Evolutionary conservation across 2,113 vertebrate genomes (phyloP).

Genomic region (Dissostichus mawsoni): DNA sequence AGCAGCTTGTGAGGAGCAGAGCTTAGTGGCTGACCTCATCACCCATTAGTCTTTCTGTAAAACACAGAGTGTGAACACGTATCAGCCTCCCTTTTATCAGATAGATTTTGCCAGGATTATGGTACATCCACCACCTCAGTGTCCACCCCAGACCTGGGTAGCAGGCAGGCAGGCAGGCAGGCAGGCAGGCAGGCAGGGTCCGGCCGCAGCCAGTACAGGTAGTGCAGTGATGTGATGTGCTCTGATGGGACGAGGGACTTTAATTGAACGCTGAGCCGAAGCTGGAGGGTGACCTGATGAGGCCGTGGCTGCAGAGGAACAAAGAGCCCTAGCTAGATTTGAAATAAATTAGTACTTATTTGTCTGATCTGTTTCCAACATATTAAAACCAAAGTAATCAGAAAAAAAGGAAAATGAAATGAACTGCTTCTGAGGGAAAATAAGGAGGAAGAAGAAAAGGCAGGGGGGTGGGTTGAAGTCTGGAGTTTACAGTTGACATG

Average conservation of each 20-base stretch:
- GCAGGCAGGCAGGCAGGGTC: neutral
- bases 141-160: slow-evolving; percentile 24
- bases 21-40: slow-evolving; percentile 22
- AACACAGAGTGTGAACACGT: neutral
- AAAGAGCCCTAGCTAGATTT: slow-evolving; percentile 64
- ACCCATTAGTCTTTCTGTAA: slow-evolving; percentile 16
- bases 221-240: slow-evolving; percentile 76
- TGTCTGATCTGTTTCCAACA: slow-evolving; percentile 72
- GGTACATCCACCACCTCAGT: slow-evolving; percentile 15
- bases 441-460: slow-evolving; percentile 28
- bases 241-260: slow-evolving; percentile 76
- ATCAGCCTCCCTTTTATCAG: neutral
- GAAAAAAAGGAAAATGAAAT: slow-evolving; percentile 50
- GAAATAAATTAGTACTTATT: slow-evolving; percentile 77
- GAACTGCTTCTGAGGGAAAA: slow-evolving; percentile 50
- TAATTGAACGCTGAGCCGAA: slow-evolving; percentile 74
- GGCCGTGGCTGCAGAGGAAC: slow-evolving; percentile 50
- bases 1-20: slow-evolving; percentile 70
- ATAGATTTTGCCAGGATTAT: slow-evolving; percentile 6
- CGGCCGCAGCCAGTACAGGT: slow-evolving; percentile 58
- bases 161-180: slow-evolving; percentile 19
- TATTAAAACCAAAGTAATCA: slow-evolving; percentile 60
- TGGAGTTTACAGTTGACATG: slow-evolving; percentile 72
- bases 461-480: slow-evolving; percentile 37
- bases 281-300: slow-evolving; percentile 74